Evolutionary conservation across 2,113 vertebrate species (phyloP).

Genomic region (Lontra canadensis): DNA sequence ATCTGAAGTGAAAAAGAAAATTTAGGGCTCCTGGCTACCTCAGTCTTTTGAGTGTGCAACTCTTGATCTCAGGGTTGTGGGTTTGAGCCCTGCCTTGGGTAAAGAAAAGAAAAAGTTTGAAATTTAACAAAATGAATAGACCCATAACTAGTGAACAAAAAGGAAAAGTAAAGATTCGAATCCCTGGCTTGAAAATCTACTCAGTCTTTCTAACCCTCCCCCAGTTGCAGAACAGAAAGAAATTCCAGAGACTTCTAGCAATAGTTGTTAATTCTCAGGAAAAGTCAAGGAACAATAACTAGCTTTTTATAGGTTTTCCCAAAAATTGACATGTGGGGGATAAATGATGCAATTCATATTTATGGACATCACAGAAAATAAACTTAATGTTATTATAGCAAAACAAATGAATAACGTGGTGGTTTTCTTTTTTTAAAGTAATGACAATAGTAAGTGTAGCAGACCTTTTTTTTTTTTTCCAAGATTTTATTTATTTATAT

Average conservation of each 20-base stretch:
- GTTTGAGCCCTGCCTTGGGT: not conserved
- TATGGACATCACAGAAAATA: not conserved
- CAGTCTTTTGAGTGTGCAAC: not conserved
- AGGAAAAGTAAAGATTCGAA: not conserved
- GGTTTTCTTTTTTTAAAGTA: not conserved
- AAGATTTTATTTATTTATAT: too few relatives aligned
- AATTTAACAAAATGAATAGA: not conserved
- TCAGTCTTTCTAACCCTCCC: not conserved
- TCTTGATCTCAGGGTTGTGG: not conserved
- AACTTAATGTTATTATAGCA: not conserved
- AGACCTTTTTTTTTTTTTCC: not conserved
- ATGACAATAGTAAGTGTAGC: not conserved
- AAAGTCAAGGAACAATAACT: not conserved
- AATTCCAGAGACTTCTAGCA: not conserved
- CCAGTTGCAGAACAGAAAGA: not conserved
- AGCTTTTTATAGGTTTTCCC: not conserved
- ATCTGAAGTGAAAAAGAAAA: not conserved
- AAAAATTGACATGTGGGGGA: not conserved
- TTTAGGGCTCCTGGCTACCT: not conserved
- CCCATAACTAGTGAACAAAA: not conserved
- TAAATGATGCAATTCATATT: not conserved
- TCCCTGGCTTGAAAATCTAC: not conserved
- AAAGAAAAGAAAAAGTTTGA: not conserved
- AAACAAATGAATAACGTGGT: not conserved
- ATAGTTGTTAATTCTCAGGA: not conserved